These are phyloP conservation scores for Aplysia californica DNA, from an alignment of 1,140 invertebrate genomes.

Conservation along the genomic window DNA sequence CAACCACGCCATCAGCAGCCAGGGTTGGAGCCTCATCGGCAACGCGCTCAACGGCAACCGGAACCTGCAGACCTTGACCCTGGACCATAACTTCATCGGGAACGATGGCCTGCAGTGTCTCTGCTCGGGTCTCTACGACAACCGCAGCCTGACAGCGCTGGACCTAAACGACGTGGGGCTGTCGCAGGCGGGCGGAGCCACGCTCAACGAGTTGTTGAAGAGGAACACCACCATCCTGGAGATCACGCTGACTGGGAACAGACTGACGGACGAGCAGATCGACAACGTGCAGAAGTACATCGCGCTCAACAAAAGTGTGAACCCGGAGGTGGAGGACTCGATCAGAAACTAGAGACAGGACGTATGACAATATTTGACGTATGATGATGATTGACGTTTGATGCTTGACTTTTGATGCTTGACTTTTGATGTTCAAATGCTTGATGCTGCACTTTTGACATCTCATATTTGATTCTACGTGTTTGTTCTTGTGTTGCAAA, in stretches of 20 bases:
- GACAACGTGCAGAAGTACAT: conserved; percentile 46
- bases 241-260: conserved; percentile 46
- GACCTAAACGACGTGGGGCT: conserved; percentile 47
- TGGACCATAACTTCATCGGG: conserved; percentile 48
- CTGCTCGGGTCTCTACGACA: conserved; percentile 37
- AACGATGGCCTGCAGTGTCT: conserved; percentile 45
- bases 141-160: conserved; percentile 38
- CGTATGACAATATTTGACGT: too few species aligned
- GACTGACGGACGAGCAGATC: conserved; percentile 34
- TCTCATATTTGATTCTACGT: too few species aligned
- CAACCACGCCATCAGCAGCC: conserved; percentile 34
- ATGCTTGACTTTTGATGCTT: too few species aligned
- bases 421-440: too few species aligned
- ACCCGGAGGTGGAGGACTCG: too few species aligned
- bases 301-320: conserved; percentile 38
- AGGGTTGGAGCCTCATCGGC: conserved; percentile 41
- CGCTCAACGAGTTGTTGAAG: conserved; percentile 46
- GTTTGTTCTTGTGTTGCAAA: too few species aligned
- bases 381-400: too few species aligned
- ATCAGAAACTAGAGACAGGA: too few species aligned
- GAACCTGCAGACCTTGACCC: conserved; percentile 36
- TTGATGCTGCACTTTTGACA: too few species aligned
- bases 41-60: conserved; percentile 47
- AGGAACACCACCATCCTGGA: conserved; percentile 48
- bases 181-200: conserved; percentile 38